phyloP scores from a whole-genome alignment of 2,888 invertebrate genomes.

The Orthonychiurus folsomi region DNA sequence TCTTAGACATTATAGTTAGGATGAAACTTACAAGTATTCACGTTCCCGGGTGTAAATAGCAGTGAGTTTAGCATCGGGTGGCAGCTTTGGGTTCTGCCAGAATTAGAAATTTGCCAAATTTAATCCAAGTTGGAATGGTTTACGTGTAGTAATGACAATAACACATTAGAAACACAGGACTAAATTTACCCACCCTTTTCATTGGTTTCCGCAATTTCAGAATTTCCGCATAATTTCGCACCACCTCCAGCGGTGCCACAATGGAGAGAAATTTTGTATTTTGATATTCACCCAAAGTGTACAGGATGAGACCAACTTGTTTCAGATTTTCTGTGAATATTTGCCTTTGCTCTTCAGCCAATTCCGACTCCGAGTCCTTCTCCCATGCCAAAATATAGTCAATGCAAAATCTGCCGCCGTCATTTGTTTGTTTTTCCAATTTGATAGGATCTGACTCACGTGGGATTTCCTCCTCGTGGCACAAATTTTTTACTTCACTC shows the following conservation, averaged over 20 bases:
- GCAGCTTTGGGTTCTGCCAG: slow-evolving; percentile 51
- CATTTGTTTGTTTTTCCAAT: too few species aligned
- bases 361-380: neutral
- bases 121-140: too few species aligned
- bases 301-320: slow-evolving; percentile 64
- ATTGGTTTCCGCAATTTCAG: slow-evolving; percentile 87
- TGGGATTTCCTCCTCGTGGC: too few species aligned
- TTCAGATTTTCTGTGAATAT: slow-evolving; percentile 62
- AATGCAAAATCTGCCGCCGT: too few species aligned
- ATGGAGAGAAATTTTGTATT: slow-evolving; percentile 71
- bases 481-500: too few species aligned
- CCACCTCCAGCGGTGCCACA: slow-evolving; percentile 72
- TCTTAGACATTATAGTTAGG: neutral
- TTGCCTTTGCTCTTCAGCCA: slow-evolving; percentile 46
- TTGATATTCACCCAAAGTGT: slow-evolving; percentile 56
- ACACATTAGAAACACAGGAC: neutral
- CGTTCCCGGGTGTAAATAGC: slow-evolving; percentile 49
- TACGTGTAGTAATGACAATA: too few species aligned
- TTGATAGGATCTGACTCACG: too few species aligned
- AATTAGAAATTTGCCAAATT: neutral
- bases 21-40: slow-evolving; percentile 61
- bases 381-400: neutral
- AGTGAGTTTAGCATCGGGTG: slow-evolving; percentile 57
- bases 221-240: slow-evolving; percentile 80
- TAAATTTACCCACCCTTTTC: slow-evolving; percentile 53